phyloP scores from a whole-genome alignment of 2,113 vertebrate species.

The Cyprinodon variegatus region DNA sequence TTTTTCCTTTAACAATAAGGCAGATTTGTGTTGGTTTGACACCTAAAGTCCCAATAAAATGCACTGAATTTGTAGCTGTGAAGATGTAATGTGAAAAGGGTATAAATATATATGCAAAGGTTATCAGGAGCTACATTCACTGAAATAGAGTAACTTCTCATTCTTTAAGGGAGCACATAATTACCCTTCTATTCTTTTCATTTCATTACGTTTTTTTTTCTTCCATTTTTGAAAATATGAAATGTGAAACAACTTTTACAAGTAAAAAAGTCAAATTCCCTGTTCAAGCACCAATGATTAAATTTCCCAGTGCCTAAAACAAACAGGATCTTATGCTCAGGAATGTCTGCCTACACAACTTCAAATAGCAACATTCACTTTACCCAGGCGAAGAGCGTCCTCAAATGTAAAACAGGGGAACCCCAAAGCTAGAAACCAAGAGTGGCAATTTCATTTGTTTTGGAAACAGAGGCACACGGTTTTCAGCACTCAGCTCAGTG shows the following conservation, averaged over 20 bases:
- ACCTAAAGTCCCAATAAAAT: no score
- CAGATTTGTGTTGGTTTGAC: no score
- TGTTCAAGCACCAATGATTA: neutral
- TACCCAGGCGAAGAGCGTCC: neutral
- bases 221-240: neutral
- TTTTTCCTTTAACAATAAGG: no score
- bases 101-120: neutral
- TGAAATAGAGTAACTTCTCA: no score
- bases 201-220: neutral
- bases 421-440: slow-evolving; percentile 12
- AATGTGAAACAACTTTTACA: neutral
- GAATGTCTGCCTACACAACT: neutral
- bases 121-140: neutral
- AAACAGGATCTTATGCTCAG: neutral
- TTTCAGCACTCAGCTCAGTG: slow-evolving; percentile 40
- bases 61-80: neutral
- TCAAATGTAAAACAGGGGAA: slow-evolving; percentile 6
- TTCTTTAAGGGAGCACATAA: no score
- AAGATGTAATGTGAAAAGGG: neutral
- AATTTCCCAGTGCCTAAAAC: neutral
- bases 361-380: slow-evolving; percentile 10
- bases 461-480: slow-evolving; percentile 38
- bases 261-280: neutral
- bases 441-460: slow-evolving; percentile 49
- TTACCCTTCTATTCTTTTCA: no score